A percentile compares a stretch with the other conserved stretches of the same genome.
Evolutionary conservation across 2,888 invertebrate genomes (phyloP).

Genomic region (Dinocampus coccinellae): DNA sequence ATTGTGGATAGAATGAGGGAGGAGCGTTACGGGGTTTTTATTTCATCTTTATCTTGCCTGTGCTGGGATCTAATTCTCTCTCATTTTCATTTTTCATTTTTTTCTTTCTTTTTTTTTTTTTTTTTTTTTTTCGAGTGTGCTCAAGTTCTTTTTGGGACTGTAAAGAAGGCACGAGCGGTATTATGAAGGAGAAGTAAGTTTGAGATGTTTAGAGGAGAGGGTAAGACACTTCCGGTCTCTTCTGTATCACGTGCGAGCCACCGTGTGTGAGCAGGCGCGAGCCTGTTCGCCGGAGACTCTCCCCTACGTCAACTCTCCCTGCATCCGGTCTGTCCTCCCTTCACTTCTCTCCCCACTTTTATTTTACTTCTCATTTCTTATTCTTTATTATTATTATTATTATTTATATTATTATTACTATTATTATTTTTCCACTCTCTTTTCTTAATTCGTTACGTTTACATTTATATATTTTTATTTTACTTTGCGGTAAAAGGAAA

Average conservation of each 20-base stretch:
- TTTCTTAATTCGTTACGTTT: not conserved
- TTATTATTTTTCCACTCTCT: no score
- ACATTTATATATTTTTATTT: no score
- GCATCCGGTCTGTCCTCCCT: conserved; percentile 41
- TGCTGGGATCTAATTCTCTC: no score
- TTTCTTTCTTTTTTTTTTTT: not conserved
- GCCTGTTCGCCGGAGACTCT: conserved; percentile 50
- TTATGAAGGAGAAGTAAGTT: conserved; percentile 34
- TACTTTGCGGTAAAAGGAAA: not conserved
- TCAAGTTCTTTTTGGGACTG: not conserved
- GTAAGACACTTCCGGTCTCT: conserved; percentile 67
- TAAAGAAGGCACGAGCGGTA: not conserved
- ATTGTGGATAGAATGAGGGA: no score
- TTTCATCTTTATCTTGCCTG: no score
- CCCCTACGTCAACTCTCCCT: conserved; percentile 54
- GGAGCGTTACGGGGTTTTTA: no score
- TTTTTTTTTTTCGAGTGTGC: conserved; percentile 3
- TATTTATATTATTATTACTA: no score
- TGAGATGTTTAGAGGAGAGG: conserved; percentile 45
- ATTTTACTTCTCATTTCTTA: conserved; percentile 18
- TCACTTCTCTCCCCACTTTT: conserved; percentile 32
- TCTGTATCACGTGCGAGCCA: conserved; percentile 69
- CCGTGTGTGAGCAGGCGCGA: conserved; percentile 59
- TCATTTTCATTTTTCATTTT: not conserved
- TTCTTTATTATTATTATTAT: conserved; percentile 21